A percentile compares a stretch with the other conserved stretches of the same genome.
Conservation (phyloP, 2,113 vertebrate genomes). For the Corapipo altera region DNA sequence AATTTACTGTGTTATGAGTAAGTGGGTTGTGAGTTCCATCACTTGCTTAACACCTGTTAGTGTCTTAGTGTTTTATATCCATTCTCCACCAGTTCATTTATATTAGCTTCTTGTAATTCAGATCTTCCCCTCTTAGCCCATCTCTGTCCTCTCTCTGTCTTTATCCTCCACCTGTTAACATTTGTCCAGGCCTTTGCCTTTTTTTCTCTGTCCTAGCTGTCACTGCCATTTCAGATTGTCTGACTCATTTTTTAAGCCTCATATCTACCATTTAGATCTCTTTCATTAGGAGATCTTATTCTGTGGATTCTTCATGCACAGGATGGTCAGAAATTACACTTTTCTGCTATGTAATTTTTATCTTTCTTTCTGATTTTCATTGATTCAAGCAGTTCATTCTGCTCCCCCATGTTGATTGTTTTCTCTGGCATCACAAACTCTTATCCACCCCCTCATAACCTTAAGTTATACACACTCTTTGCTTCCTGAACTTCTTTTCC, state of each 20-base stretch:
- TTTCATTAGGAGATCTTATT: not conserved
- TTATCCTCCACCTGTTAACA: not conserved
- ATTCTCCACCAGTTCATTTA: not conserved
- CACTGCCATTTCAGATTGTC: not conserved
- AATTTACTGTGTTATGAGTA: not conserved
- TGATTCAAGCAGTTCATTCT: not conserved
- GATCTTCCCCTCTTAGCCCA: not conserved
- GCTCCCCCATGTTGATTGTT: not conserved
- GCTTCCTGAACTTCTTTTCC: not conserved
- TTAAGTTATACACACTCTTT: not conserved
- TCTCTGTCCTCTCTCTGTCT: not conserved
- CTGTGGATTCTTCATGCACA: not conserved
- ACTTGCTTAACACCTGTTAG: rapidly evolving
- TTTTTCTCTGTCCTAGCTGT: not conserved
- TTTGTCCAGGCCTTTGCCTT: not conserved
- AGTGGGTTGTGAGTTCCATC: not conserved
- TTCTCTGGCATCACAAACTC: not conserved
- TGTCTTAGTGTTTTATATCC: not conserved
- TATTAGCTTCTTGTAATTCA: not conserved
- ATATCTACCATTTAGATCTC: not conserved
- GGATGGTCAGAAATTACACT: not conserved
- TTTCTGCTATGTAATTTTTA: not conserved
- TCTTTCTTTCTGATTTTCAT: not conserved
- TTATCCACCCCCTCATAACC: not conserved
- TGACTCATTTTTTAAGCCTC: not conserved